A percentile compares a stretch with the other conserved stretches of the same genome.
phyloP scores from a whole-genome alignment of 2,113 vertebrate species.

The Turdus rufiventris region DNA sequence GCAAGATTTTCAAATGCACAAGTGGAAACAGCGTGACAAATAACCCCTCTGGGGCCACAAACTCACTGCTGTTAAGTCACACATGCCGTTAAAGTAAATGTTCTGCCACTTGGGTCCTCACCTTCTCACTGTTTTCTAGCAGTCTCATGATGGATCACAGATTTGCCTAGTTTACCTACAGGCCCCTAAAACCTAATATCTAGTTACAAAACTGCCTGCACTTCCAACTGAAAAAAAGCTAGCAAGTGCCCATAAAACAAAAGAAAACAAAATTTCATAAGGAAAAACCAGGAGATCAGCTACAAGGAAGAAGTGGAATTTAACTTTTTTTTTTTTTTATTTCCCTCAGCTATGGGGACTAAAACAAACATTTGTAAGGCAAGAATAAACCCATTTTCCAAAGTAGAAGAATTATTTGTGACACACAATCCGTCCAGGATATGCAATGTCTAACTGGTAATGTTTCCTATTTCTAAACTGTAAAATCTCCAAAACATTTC shows the following conservation, averaged over 20 bases:
- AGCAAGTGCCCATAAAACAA: not conserved
- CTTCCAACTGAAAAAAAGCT: not conserved
- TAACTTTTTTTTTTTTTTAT: not conserved
- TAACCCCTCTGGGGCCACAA: not conserved
- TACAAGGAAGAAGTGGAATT: not conserved
- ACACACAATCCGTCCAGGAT: not conserved
- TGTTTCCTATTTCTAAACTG: not conserved
- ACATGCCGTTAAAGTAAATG: not conserved
- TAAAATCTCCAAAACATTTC: not conserved
- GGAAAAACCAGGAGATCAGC: not conserved
- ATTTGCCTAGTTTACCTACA: not conserved
- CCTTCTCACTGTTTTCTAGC: not conserved
- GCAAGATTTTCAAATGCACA: not conserved
- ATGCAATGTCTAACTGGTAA: not conserved
- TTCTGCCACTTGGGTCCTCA: not conserved
- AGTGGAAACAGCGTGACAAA: not conserved
- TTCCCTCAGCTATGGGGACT: not conserved
- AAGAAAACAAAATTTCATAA: not conserved
- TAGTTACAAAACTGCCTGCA: not conserved
- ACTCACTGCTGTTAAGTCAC: not conserved
- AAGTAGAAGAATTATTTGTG: not conserved
- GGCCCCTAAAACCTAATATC: not conserved
- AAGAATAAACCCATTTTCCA: not conserved
- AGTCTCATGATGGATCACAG: not conserved
- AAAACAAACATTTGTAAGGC: not conserved